Evolutionary conservation across 1,140 invertebrate species (phyloP).

Genomic region (Lordiphosa mommai): DNA sequence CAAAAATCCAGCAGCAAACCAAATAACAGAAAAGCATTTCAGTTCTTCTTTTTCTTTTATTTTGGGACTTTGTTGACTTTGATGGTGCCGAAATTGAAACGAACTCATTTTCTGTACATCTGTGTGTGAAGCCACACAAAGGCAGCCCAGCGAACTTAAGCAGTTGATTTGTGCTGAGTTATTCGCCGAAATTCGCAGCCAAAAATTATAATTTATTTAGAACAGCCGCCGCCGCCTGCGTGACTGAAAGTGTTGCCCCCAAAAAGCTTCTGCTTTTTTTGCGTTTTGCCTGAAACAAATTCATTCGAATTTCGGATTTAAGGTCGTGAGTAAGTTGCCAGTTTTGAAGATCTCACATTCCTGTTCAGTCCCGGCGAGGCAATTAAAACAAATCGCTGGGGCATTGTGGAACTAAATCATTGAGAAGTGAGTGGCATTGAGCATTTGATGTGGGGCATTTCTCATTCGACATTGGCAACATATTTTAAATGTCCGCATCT

Average conservation of each 20-base stretch:
- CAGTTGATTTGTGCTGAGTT: constrained; percentile 74
- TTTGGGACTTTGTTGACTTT: constrained; percentile 35
- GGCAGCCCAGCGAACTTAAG: constrained; percentile 42
- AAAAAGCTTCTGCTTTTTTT: constrained; percentile 60
- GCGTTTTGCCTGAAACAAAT: constrained; percentile 42
- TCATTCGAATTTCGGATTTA: constrained; percentile 68
- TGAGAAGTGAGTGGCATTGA: constrained; percentile 35
- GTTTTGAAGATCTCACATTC: constrained; percentile 35
- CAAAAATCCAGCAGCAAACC: constrained; percentile 42
- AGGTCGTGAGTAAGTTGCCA: constrained; percentile 60
- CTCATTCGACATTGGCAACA: constrained; percentile 24
- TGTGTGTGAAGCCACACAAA: constrained; percentile 7
- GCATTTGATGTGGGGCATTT: constrained; percentile 38
- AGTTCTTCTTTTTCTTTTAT: neutral
- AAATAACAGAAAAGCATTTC: constrained; percentile 6
- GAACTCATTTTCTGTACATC: constrained; percentile 45
- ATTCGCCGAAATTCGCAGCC: constrained; percentile 60
- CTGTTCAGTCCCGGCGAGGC: constrained; percentile 29
- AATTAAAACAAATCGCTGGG: constrained; percentile 60
- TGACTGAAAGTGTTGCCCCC: constrained; percentile 32
- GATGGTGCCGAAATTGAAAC: constrained; percentile 65
- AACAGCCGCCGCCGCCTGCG: constrained; percentile 26
- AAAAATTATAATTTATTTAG: constrained; percentile 75
- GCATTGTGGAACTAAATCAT: constrained; percentile 48
- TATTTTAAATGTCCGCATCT: constrained; percentile 17